A percentile compares a stretch with the other conserved stretches of the same genome.
Evolutionary conservation across 1,140 invertebrate species (phyloP).

Genomic region (Trinorchestia longiramus): DNA sequence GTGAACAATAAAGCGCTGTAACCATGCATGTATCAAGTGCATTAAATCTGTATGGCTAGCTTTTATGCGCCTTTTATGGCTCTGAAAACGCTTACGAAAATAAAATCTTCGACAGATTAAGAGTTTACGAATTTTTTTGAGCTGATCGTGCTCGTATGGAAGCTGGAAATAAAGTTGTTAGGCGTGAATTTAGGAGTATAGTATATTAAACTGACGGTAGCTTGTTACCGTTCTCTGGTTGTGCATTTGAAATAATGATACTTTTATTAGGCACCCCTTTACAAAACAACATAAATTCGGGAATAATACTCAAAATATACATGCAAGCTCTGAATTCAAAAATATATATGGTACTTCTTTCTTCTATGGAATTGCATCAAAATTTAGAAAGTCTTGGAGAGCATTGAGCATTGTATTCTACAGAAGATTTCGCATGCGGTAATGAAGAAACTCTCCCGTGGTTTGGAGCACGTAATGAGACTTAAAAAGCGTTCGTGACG

Average conservation of each 20-base stretch:
- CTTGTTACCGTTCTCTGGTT: background rate
- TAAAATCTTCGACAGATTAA: background rate
- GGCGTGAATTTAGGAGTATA: background rate
- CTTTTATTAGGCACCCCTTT: background rate
- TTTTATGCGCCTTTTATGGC: background rate
- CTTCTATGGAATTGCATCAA: background rate
- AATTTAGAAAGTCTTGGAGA: background rate
- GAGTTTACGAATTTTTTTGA: background rate
- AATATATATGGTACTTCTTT: background rate
- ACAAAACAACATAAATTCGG: background rate
- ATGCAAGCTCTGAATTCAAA: background rate
- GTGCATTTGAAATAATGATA: background rate
- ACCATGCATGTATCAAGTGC: conserved; percentile 13
- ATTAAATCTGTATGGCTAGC: background rate
- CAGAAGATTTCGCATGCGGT: background rate
- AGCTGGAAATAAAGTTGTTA: background rate
- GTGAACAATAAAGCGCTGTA: conserved; percentile 22
- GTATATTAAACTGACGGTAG: background rate
- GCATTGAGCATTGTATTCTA: background rate
- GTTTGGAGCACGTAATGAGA: background rate
- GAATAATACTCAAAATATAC: background rate
- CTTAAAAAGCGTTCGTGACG: conserved; percentile 14
- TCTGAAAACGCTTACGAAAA: conserved; percentile 12
- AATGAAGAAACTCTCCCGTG: background rate
- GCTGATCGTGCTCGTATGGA: background rate